phyloP scores from a whole-genome alignment of 2,888 invertebrate genomes.

The Drosophila longiperda region DNA sequence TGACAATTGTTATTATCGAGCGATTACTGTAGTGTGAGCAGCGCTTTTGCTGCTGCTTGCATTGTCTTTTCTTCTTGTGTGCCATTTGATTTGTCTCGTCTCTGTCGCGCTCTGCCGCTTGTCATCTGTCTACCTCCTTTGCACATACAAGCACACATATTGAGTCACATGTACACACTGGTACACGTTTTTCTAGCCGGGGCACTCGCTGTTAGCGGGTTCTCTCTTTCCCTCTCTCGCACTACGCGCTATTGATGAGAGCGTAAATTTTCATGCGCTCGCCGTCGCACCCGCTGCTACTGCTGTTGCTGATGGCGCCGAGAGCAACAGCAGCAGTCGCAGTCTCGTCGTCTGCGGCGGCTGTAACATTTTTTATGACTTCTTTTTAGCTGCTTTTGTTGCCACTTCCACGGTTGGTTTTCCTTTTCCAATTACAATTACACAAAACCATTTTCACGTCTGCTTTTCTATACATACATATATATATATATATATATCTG shows the following conservation, averaged over 20 bases:
- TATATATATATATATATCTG: neutral
- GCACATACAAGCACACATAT: constrained; percentile 35
- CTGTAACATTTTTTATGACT: constrained; percentile 71
- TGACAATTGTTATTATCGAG: neutral
- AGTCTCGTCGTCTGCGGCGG: constrained; percentile 74
- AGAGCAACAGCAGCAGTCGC: constrained; percentile 37
- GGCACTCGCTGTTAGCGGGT: constrained; percentile 55
- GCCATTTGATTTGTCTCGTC: constrained; percentile 68
- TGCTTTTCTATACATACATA: constrained; percentile 13
- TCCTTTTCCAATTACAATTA: constrained; percentile 64
- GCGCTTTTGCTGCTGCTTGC: constrained; percentile 13
- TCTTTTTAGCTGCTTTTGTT: constrained; percentile 54
- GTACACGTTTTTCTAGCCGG: constrained; percentile 76
- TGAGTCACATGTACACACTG: constrained; percentile 39
- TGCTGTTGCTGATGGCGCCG: constrained; percentile 29
- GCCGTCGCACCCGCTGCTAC: constrained; percentile 32
- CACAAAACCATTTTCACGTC: constrained; percentile 59
- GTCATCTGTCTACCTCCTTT: constrained; percentile 75
- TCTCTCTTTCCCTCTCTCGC: constrained; percentile 43
- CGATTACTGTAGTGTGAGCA: neutral
- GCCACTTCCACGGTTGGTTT: constrained; percentile 44
- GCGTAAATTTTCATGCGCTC: constrained; percentile 76
- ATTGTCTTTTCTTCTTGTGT: constrained; percentile 46
- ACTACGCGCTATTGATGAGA: constrained; percentile 75
- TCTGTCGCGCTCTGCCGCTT: constrained; percentile 53